Percentiles rank a stretch among this genome's conserved stretches.
These are phyloP conservation scores for Eurystomus gularis DNA, from an alignment of 2,113 vertebrate species.

Conservation along the genomic window DNA sequence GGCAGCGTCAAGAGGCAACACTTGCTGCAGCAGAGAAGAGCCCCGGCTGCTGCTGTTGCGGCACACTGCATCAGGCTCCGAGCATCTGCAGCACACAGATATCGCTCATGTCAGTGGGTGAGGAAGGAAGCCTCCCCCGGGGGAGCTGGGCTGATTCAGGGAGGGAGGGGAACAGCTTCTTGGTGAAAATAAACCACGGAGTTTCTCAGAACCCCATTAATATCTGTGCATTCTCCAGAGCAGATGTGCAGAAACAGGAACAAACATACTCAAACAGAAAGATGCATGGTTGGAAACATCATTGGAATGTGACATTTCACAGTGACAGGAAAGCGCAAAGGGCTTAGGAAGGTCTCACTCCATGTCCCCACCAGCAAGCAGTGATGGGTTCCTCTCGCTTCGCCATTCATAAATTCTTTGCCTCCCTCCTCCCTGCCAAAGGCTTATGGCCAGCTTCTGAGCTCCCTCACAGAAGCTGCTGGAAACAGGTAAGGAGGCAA, in stretches of 20 bases:
- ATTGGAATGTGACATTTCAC: neutral
- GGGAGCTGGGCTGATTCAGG: neutral
- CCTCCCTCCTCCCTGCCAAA: neutral
- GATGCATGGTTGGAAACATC: neutral
- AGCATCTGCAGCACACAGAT: neutral
- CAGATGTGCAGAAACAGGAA: neutral
- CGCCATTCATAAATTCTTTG: neutral
- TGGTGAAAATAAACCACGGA: neutral
- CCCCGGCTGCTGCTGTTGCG: neutral
- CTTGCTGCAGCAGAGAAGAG: conserved; percentile 25
- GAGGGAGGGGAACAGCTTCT: neutral
- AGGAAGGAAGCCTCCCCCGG: neutral
- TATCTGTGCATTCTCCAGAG: neutral
- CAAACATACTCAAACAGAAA: neutral
- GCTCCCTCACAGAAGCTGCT: neutral
- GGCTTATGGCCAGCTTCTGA: neutral
- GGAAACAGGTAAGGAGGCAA: neutral
- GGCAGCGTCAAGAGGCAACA: conserved; percentile 43
- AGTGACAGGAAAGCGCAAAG: neutral
- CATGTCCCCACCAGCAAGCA: neutral
- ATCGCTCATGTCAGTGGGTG: neutral
- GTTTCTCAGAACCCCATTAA: conserved; percentile 15
- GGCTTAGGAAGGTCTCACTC: neutral
- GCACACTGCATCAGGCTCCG: neutral
- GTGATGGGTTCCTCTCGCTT: neutral